phyloP scores from a whole-genome alignment of 30 jellyfish, hydroid and myxozoan genomes.

The Pelagia noctiluca region DNA sequence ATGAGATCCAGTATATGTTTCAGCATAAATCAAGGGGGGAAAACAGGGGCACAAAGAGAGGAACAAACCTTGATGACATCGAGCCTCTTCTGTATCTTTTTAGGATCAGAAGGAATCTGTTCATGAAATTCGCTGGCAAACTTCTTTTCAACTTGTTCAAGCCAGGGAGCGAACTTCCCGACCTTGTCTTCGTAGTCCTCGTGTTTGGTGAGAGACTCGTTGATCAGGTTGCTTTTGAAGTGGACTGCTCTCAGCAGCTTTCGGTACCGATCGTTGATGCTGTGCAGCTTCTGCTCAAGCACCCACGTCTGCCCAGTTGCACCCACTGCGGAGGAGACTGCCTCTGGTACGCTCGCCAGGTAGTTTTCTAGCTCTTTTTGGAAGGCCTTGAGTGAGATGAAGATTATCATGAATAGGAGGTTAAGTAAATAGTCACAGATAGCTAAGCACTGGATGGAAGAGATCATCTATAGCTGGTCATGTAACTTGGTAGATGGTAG shows the following conservation, averaged over 20 bases:
- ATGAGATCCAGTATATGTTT: not conserved
- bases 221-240: constrained; percentile 87
- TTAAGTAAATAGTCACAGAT: no score
- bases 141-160: constrained; percentile 82
- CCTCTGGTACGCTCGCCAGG: constrained; percentile 95
- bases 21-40: no score
- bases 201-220: constrained; percentile 88
- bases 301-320: constrained; percentile 98
- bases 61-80: constrained; percentile 75
- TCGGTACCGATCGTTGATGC: constrained; percentile 89
- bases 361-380: constrained; percentile 94
- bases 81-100: constrained; percentile 72
- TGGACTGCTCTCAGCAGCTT: constrained; percentile 84
- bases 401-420: no score
- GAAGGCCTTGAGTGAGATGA: no score
- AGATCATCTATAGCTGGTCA: no score
- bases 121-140: constrained; percentile 88
- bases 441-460: no score
- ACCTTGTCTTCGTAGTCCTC: constrained; percentile 87
- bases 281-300: constrained; percentile 93
- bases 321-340: constrained; percentile 79
- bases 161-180: constrained; percentile 89
- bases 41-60: no score
- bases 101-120: constrained; percentile 87
- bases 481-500: no score